Base-by-base conservation (phyloP, 1,140 invertebrate species). In the Diabrotica virgifera region DNA sequence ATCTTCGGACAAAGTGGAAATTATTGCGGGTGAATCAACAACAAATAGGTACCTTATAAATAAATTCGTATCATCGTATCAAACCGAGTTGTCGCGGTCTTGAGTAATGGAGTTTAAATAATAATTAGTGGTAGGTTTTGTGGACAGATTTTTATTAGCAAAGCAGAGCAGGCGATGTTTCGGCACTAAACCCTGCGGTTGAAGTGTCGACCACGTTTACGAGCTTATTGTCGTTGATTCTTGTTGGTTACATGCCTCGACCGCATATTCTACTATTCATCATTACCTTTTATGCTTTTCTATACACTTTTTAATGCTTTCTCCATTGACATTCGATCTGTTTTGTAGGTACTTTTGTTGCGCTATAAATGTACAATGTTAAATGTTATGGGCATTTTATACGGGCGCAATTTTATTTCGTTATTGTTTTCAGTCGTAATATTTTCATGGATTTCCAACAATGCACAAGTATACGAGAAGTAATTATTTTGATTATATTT, bases 101-200 rank as follows among this genome's bases (percentile, higher is more conserved):
- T 46, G 40, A 46, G 40, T 46, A 46, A 46, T 46, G 40, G 40
- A 46, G 40, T 46, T 46, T n/a, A 46, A 46, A 46, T 46, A 46
- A 46, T 46, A 46, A 46, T 46, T 46, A 46, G 40, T 46, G 40
- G 40, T 46, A 46, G 40, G 40, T 46, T 46, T 46, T 46, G 40
- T 46, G 40, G 40, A 46, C 8, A 46, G 40, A 46, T 46, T 46
- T 46, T 46, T 46, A 46, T 46, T 46, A 46, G 40, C 40, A n/a
- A 46, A 46, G n/a, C 40, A 46, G 40, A 46, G n/a, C 40, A 46
- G 40, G 40, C 40, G n/a, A 46, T 46, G 40, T 46, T 46, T 46
- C 40, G 40, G 40, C 40, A 46, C 40, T 46, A 46, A 46, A 46
- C 40, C 40, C 40, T 46, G 40, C 40, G 40, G 40, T 46, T 46